Evolutionary conservation across 2,113 vertebrate species (phyloP).

Genomic region (Himantopus leucocephalus): DNA sequence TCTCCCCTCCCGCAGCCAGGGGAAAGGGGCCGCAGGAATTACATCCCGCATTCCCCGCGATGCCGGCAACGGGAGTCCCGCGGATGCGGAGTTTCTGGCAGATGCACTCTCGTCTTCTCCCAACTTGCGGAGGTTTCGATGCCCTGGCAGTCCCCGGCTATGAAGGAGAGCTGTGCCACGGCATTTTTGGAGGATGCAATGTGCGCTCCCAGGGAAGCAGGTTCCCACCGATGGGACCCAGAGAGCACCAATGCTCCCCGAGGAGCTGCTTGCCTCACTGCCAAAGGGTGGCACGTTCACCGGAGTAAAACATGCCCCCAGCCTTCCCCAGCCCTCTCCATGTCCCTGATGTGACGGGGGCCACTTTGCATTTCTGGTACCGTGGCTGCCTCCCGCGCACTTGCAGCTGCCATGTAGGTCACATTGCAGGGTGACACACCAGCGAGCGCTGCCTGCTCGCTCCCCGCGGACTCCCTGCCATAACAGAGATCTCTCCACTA

Average conservation of each 20-base stretch:
- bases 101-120: not conserved
- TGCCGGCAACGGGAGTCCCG: fast-evolving
- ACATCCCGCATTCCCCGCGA: not conserved
- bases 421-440: not conserved
- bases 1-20: not conserved
- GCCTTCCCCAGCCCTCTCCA: fast-evolving
- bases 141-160: not conserved
- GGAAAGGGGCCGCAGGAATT: not conserved
- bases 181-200: fast-evolving
- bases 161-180: fast-evolving
- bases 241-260: fast-evolving
- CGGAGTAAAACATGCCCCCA: fast-evolving
- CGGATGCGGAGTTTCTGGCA: not conserved
- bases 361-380: fast-evolving
- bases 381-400: not conserved
- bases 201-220: fast-evolving
- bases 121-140: not conserved
- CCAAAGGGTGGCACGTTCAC: not conserved
- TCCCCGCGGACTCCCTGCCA: not conserved
- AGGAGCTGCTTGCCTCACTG: not conserved
- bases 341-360: not conserved
- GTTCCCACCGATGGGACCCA: fast-evolving
- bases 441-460: not conserved
- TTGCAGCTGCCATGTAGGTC: not conserved
- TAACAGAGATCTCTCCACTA: not conserved